Evolutionary conservation across 2,797 vertebrate species (phyloP).

Genomic region (Gadopsis marmoratus): DNA sequence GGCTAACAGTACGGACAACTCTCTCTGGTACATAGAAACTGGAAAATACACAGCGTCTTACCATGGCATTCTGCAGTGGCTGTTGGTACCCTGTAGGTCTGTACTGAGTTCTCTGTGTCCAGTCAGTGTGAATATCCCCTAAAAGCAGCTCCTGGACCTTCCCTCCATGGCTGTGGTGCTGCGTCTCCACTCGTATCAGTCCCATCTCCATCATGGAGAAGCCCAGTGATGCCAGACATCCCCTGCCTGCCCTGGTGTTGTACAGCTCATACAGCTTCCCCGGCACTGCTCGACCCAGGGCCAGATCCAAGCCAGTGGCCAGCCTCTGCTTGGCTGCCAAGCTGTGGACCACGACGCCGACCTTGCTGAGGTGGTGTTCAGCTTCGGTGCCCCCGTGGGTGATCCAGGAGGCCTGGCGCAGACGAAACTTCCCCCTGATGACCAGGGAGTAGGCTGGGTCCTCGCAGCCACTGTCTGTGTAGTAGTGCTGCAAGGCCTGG

Average conservation of each 20-base stretch:
- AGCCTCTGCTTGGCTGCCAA: conserved; percentile 80
- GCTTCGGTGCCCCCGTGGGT: conserved; percentile 90
- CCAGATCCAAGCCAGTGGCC: conserved; percentile 68
- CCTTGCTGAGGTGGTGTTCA: conserved; percentile 90
- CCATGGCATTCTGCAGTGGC: conserved; percentile 91
- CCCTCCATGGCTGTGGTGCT: conserved; percentile 76
- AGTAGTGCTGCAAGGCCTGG: conserved; percentile 92
- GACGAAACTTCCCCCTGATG: conserved; percentile 90
- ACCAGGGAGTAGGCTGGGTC: conserved; percentile 90
- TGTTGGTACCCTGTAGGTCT: conserved; percentile 91
- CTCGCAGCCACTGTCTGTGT: conserved; percentile 86
- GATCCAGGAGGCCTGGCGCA: conserved; percentile 93
- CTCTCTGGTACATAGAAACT: conserved; percentile 5
- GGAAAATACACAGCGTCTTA: conserved; percentile 74
- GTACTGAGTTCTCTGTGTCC: conserved; percentile 87
- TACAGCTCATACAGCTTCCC: conserved; percentile 88
- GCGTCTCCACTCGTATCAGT: conserved; percentile 88
- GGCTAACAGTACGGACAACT: conserved; percentile 1
- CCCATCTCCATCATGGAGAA: conserved; percentile 93
- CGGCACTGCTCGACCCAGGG: conserved; percentile 69
- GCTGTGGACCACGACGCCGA: conserved; percentile 90
- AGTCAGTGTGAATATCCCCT: conserved; percentile 91
- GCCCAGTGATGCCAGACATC: conserved; percentile 86
- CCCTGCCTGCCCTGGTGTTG: conserved; percentile 81
- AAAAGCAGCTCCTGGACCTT: conserved; percentile 90